Percentiles rank a stretch among this genome's conserved stretches.
Evolutionary conservation across 2,888 invertebrate genomes (phyloP).

Genomic region (Drosophila imparisetae): DNA sequence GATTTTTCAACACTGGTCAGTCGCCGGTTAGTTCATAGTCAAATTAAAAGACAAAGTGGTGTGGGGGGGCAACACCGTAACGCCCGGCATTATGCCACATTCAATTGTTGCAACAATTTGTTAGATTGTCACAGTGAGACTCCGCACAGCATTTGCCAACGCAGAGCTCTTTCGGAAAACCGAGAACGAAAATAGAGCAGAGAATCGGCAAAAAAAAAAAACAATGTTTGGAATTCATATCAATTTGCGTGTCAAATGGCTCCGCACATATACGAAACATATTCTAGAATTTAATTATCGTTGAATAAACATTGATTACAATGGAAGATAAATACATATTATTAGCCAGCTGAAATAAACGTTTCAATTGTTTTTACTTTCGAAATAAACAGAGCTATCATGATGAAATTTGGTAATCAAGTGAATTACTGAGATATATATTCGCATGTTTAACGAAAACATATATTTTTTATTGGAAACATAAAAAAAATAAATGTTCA

Average conservation of each 20-base stretch:
- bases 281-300: constrained; percentile 20
- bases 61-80: constrained; percentile 9
- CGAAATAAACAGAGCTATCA: not conserved
- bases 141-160: constrained; percentile 50
- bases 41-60: constrained; percentile 4
- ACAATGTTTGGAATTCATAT: constrained; percentile 44
- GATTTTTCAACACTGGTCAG: constrained; percentile 60
- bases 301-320: constrained; percentile 2
- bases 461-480: not conserved
- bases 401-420: not conserved
- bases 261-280: not conserved
- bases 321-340: not conserved
- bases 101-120: constrained; percentile 75
- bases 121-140: constrained; percentile 59
- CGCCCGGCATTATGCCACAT: constrained; percentile 50
- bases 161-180: constrained; percentile 4
- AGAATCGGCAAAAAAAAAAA: constrained; percentile 3
- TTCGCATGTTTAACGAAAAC: not conserved
- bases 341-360: not conserved
- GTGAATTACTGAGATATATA: not conserved
- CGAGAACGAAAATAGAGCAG: constrained; percentile 9
- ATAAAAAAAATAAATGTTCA: too few relatives aligned
- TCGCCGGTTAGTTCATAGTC: constrained; percentile 20
- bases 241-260: constrained; percentile 33
- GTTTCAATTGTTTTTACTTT: not conserved